Percentiles rank a stretch among this genome's conserved stretches.
Evolutionary conservation across 2,113 vertebrate genomes (phyloP).

Genomic region (Illadopsis cleaveri): DNA sequence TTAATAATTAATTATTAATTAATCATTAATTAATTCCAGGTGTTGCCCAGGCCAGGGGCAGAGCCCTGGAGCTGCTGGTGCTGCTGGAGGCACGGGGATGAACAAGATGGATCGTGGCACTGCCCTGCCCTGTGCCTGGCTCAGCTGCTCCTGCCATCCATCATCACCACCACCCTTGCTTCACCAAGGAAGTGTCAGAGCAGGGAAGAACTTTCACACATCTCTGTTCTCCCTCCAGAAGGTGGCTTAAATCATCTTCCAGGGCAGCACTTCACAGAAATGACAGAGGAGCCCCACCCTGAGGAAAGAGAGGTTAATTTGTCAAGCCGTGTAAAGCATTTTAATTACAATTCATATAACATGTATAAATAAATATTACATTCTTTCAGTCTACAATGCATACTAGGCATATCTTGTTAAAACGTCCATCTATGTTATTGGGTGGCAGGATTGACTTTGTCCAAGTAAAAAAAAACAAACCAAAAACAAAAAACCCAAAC

Average conservation of each 20-base stretch:
- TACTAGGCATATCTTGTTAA: conserved; percentile 74
- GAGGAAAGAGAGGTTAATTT: conserved; percentile 12
- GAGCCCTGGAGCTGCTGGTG: background rate
- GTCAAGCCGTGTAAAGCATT: conserved; percentile 79
- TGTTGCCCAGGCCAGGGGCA: background rate
- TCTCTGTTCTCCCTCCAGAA: background rate
- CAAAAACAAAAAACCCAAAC: background rate
- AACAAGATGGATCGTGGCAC: conserved; percentile 11
- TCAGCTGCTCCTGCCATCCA: conserved; percentile 13
- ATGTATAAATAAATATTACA: conserved; percentile 80
- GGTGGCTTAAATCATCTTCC: background rate
- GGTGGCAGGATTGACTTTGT: conserved; percentile 37
- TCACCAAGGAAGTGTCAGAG: background rate
- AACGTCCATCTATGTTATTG: conserved; percentile 47
- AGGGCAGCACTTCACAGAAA: background rate
- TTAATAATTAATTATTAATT: background rate
- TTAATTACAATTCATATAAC: conserved; percentile 81
- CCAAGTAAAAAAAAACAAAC: background rate
- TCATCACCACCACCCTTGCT: background rate
- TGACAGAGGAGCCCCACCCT: background rate
- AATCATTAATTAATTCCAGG: background rate
- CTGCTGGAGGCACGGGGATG: background rate
- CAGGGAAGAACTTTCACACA: background rate
- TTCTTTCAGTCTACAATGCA: conserved; percentile 77
- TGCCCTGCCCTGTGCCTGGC: conserved; percentile 20